These are phyloP conservation scores for Heliconius ismenius DNA, from an alignment of 2,888 invertebrate genomes.

Conservation along the genomic window DNA sequence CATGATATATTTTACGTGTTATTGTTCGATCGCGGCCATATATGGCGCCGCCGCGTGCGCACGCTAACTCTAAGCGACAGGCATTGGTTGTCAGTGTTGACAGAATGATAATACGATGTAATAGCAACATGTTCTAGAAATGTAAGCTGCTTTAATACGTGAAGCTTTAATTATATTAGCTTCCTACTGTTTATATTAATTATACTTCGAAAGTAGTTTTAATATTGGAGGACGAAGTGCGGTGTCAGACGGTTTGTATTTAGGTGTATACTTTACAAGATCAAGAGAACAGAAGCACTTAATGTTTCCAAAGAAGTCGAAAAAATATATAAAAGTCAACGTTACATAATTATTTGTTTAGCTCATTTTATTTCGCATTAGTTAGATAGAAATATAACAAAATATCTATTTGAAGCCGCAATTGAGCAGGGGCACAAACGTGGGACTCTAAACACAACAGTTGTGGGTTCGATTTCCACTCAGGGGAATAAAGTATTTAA, in stretches of 20 bases:
- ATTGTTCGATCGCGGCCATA: constrained; percentile 17
- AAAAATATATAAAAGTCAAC: too few species aligned
- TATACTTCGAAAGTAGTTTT: background rate
- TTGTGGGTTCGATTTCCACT: too few species aligned
- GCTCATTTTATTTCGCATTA: too few species aligned
- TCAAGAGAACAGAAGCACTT: too few species aligned
- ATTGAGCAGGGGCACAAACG: too few species aligned
- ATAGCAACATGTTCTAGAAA: constrained; percentile 2
- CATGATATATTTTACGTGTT: constrained; percentile 19
- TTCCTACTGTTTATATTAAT: background rate
- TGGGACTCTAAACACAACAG: too few species aligned
- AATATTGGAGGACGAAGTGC: background rate
- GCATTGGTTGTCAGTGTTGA: constrained; percentile 18
- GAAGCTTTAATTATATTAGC: background rate
- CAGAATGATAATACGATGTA: constrained; percentile 24
- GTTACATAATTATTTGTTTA: too few species aligned
- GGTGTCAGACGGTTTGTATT: background rate
- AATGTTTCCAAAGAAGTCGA: too few species aligned
- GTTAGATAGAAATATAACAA: too few species aligned
- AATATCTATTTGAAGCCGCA: too few species aligned
- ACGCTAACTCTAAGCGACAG: constrained; percentile 19
- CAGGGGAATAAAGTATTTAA: too few species aligned
- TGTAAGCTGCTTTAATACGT: constrained; percentile 2
- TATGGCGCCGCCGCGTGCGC: constrained; percentile 25
- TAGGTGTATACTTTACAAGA: too few species aligned